These are phyloP conservation scores for Acanthoscelides obtectus DNA, from an alignment of 2,888 invertebrate genomes.

Conservation along the genomic window DNA sequence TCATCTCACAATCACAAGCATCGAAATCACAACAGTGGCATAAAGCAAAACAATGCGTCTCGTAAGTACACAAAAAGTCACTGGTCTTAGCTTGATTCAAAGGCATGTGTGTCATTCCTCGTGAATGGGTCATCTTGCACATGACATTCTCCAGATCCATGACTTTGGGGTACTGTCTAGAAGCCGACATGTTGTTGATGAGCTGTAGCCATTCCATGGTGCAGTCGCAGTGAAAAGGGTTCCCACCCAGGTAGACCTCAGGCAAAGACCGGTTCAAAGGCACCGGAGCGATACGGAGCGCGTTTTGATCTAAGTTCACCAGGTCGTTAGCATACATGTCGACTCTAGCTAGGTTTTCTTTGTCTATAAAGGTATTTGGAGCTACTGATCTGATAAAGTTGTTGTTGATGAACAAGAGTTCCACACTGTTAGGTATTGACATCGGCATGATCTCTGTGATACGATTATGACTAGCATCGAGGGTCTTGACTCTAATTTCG, in stretches of 20 bases:
- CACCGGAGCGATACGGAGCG: constrained; percentile 72
- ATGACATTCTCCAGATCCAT: constrained; percentile 85
- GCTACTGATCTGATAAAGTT: constrained; percentile 78
- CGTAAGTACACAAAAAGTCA: constrained; percentile 89
- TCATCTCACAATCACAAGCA: constrained; percentile 96
- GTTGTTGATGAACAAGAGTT: constrained; percentile 83
- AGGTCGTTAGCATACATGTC: constrained; percentile 88
- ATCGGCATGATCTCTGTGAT: constrained; percentile 77
- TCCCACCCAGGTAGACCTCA: constrained; percentile 87
- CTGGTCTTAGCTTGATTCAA: constrained; percentile 72
- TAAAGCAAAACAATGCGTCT: constrained; percentile 87
- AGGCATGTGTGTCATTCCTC: constrained; percentile 74
- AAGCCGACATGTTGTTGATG: constrained; percentile 79
- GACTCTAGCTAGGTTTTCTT: constrained; percentile 77
- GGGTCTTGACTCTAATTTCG: constrained; percentile 73
- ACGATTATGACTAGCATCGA: constrained; percentile 87
- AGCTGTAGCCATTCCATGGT: constrained; percentile 93
- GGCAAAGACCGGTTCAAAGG: constrained; percentile 70
- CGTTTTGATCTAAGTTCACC: constrained; percentile 75
- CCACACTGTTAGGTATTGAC: constrained; percentile 84
- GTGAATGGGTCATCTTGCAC: constrained; percentile 81
- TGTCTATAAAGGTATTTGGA: constrained; percentile 82
- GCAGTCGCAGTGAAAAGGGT: constrained; percentile 93
- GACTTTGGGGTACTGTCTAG: constrained; percentile 79
- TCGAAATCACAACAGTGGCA: constrained; percentile 96